phyloP scores from a whole-genome alignment of 2,888 invertebrate genomes.

The Lottia scabra region DNA sequence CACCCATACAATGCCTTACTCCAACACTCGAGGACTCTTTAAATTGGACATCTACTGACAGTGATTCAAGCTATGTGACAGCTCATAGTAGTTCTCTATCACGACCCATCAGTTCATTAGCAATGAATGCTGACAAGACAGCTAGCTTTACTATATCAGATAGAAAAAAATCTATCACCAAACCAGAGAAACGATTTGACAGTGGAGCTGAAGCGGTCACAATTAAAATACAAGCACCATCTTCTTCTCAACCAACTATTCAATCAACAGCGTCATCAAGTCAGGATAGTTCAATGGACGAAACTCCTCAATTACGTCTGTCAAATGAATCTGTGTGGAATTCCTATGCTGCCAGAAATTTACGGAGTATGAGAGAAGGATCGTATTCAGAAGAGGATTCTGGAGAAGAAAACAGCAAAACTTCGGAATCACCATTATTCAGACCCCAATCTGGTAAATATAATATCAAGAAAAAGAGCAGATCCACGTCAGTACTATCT shows the following conservation, averaged over 20 bases:
- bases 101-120: background rate
- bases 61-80: constrained; percentile 23
- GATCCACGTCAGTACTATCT: background rate
- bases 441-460: background rate
- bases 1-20: constrained; percentile 50
- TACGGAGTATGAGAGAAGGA: constrained; percentile 55
- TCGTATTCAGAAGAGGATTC: constrained; percentile 51
- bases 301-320: constrained; percentile 57
- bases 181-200: background rate
- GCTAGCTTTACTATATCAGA: background rate
- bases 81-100: background rate
- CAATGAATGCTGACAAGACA: background rate
- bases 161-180: background rate
- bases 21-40: constrained; percentile 55
- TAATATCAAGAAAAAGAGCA: background rate
- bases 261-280: constrained; percentile 46
- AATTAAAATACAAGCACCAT: background rate
- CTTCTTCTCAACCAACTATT: background rate
- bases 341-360: constrained; percentile 56
- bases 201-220: background rate
- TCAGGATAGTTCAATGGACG: constrained; percentile 47
- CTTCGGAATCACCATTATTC: constrained; percentile 11
- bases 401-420: constrained; percentile 29
- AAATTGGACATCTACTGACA: constrained; percentile 43
- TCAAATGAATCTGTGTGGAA: constrained; percentile 55